Percentiles rank a stretch among this genome's conserved stretches.
These are phyloP conservation scores for Temnopleurus reevesii DNA, from an alignment of 53 echinoderm and acorn worm species.

Conservation along the genomic window DNA sequence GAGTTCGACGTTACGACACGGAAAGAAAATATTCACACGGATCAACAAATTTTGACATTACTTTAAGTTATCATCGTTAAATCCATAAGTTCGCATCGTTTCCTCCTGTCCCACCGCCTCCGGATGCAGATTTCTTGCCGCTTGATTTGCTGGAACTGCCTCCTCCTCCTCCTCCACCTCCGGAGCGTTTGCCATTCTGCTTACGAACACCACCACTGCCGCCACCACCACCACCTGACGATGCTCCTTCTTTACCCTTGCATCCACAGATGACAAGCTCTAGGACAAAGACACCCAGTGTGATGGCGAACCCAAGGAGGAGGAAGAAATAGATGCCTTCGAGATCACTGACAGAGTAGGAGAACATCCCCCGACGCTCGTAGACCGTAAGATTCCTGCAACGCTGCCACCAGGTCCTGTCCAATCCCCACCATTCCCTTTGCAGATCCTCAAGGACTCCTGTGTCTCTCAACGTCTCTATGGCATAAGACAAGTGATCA, in stretches of 20 bases:
- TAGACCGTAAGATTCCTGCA: slow-evolving; percentile 63
- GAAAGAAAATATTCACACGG: too few species aligned
- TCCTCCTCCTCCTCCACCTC: slow-evolving; percentile 11
- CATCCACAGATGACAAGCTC: slow-evolving; percentile 48
- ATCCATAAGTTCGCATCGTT: slow-evolving; percentile 32
- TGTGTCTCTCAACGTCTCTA: slow-evolving; percentile 61
- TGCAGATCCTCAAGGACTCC: slow-evolving; percentile 62
- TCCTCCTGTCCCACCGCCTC: slow-evolving; percentile 44
- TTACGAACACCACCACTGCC: not conserved
- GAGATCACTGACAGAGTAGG: slow-evolving; percentile 53
- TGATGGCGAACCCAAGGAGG: slow-evolving; percentile 51
- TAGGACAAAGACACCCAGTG: slow-evolving; percentile 51
- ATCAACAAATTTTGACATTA: too few species aligned
- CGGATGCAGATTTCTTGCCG: not conserved
- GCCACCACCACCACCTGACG: not conserved
- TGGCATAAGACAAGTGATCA: slow-evolving; percentile 64
- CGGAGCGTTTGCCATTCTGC: not conserved
- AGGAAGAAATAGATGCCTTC: slow-evolving; percentile 66
- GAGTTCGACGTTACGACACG: too few species aligned
- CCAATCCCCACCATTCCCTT: slow-evolving; percentile 64
- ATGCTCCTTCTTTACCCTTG: not conserved
- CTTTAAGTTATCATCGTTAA: too few species aligned
- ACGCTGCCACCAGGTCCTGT: slow-evolving; percentile 37
- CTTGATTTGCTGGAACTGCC: not conserved
- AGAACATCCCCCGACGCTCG: slow-evolving; percentile 57